Base-by-base conservation (phyloP, 2,797 vertebrate species). In the Poecile montanus region DNA sequence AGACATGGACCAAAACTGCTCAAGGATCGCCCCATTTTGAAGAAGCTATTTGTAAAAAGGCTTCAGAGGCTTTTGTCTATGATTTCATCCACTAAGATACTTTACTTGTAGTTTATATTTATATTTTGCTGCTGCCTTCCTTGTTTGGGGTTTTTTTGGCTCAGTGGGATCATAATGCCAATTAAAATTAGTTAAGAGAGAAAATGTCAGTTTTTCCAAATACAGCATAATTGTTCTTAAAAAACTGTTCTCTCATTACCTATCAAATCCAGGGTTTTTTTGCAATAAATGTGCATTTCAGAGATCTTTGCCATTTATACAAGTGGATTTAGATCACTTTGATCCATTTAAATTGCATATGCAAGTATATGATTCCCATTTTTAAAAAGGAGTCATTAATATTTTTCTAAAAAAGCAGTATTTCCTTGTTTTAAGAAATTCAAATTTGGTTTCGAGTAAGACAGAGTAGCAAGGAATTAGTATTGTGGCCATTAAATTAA, bases 171-270 rank as follows among this genome's bases (percentile, higher is more conserved):
- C 76, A 84, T 63, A 91, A 71, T 45, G 73, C 73, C 71, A 88
- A 92, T 95, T 92, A 89, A 96, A 97, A 92, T 92, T 82, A 89
- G 58, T 85, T 91, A 84, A 92, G 58, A 88, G 76, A 94, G 72
- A 92, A 95, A 96, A 95, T 73, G 50, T 84, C 60, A 53, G 5
- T 29, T 94, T 94, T 96, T 92, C 75, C 86, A 93, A 94, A 76
- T 58, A 48, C 73, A 77, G 54, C 6, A 30, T 89, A 84, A 87
- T 91, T 84, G 54, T 92, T 92, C 66, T 89, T 91, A 3, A 92
- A 96, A 91, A 82, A 56, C 16, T 34, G 45, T 86, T 92, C 44
- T 40, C 63, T 86, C 57, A 14, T 26, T 89, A 94, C 58, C 76
- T 80, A 57, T 54, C 44, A 94, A 95, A 92, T 51, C 17, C 53